Conservation (phyloP, 1,140 invertebrate genomes). For the Pogonomyrmex californicus region DNA sequence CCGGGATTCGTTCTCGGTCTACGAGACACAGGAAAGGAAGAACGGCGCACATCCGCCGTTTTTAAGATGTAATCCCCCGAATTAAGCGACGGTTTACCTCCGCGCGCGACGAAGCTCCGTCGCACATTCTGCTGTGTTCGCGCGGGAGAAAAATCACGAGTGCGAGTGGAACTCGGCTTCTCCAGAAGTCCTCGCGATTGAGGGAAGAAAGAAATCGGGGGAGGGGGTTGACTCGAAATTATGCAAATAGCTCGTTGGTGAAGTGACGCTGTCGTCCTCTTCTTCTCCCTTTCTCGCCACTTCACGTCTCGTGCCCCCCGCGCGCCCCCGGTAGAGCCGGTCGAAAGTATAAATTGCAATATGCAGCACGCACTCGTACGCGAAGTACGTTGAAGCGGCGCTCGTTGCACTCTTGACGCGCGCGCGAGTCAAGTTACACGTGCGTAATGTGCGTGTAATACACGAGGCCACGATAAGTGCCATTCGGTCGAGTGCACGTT, state of each 20-base stretch:
- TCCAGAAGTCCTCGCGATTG: not conserved
- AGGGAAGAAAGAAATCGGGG: not conserved
- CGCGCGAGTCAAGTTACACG: constrained; percentile 76
- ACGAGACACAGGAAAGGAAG: not conserved
- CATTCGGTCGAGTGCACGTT: constrained; percentile 71
- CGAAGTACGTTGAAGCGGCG: constrained; percentile 68
- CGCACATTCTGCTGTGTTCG: not conserved
- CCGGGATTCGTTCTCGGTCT: not conserved
- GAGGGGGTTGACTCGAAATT: constrained; percentile 4
- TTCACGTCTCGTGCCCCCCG: not conserved
- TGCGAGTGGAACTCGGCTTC: not conserved
- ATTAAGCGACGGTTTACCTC: not conserved
- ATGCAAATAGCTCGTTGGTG: constrained; percentile 25
- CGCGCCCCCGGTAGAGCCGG: constrained; percentile 10
- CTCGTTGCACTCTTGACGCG: constrained; percentile 70
- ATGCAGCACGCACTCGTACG: constrained; percentile 61
- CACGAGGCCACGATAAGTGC: constrained; percentile 70
- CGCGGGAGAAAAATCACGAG: not conserved
- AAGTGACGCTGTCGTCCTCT: not conserved
- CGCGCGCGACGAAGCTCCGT: not conserved
- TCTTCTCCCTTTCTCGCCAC: constrained; percentile 1
- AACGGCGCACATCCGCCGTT: not conserved
- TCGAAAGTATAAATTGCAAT: constrained; percentile 74
- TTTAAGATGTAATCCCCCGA: not conserved
- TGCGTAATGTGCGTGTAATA: constrained; percentile 74